These are phyloP conservation scores for Ditula angustiorana DNA, from an alignment of 2,888 invertebrate genomes.

Conservation along the genomic window DNA sequence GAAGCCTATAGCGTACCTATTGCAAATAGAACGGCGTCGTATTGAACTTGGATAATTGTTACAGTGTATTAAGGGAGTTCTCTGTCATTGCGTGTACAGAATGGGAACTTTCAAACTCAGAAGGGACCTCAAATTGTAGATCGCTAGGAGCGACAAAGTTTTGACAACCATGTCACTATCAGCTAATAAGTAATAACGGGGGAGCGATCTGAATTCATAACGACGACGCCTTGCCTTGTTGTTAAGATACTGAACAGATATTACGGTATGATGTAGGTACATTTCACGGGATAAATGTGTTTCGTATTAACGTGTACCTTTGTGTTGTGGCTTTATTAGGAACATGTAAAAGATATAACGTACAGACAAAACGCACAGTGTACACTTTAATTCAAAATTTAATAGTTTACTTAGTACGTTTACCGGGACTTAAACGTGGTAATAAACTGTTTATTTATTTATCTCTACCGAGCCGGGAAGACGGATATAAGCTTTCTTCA, in stretches of 20 bases:
- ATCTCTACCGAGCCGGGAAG: too few species aligned
- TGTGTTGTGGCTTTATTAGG: neutral
- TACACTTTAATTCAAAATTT: too few species aligned
- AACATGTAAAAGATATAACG: neutral
- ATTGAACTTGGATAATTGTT: conserved; percentile 34
- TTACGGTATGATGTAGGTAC: neutral
- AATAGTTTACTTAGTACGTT: too few species aligned
- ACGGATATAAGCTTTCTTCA: too few species aligned
- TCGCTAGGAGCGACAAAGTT: conserved; percentile 68
- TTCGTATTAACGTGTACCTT: neutral
- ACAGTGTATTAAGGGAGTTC: conserved; percentile 33
- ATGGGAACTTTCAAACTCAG: conserved; percentile 73
- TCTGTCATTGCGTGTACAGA: conserved; percentile 60
- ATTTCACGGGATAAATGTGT: conserved; percentile 2
- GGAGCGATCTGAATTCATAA: conserved; percentile 71
- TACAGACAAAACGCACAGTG: neutral
- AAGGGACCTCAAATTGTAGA: conserved; percentile 71
- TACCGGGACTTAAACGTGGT: too few species aligned
- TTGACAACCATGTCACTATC: conserved; percentile 80
- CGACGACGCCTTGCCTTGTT: conserved; percentile 45
- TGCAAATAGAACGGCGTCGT: conserved; percentile 14
- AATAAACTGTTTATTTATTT: too few species aligned
- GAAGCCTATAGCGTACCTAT: conserved; percentile 19
- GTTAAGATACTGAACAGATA: conserved; percentile 46
- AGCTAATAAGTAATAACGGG: conserved; percentile 66